phyloP scores from a whole-genome alignment of 2,888 invertebrate species.

The Thecophora atra region DNA sequence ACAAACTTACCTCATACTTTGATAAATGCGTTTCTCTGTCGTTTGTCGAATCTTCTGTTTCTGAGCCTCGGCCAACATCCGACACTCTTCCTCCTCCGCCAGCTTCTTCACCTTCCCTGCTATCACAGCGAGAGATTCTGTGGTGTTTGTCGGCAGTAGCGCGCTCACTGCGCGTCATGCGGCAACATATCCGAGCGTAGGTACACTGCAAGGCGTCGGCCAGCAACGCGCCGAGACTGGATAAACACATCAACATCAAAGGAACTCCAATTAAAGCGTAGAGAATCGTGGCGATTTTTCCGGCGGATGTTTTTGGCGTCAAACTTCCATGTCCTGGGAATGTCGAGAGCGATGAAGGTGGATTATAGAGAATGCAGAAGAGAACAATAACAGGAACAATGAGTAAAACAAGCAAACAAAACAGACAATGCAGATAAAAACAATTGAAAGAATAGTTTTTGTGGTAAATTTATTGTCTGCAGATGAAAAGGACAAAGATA shows the following conservation, averaged over 20 bases:
- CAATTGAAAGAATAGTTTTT: no score
- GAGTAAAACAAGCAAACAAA: constrained; percentile 39
- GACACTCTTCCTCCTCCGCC: background rate
- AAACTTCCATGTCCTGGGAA: constrained; percentile 86
- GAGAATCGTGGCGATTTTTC: constrained; percentile 84
- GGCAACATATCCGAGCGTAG: constrained; percentile 61
- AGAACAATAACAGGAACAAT: constrained; percentile 32
- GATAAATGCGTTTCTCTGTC: background rate
- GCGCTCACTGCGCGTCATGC: constrained; percentile 30
- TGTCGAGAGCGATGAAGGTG: background rate
- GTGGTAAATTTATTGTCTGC: no score
- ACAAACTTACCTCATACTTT: background rate
- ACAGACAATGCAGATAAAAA: background rate
- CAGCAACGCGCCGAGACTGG: constrained; percentile 83
- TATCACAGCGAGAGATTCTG: background rate
- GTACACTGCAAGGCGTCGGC: constrained; percentile 80
- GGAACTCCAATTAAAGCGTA: constrained; percentile 91
- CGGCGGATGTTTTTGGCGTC: constrained; percentile 83
- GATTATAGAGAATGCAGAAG: background rate
- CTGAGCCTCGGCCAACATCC: constrained; percentile 13
- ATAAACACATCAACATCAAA: constrained; percentile 84
- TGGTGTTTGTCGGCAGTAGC: constrained; percentile 17
- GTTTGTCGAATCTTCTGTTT: constrained; percentile 12
- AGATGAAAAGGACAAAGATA: no score
- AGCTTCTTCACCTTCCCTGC: constrained; percentile 15